Evolutionary conservation across 2,797 vertebrate genomes (phyloP).

Genomic region (Philypnodon macrostomus): DNA sequence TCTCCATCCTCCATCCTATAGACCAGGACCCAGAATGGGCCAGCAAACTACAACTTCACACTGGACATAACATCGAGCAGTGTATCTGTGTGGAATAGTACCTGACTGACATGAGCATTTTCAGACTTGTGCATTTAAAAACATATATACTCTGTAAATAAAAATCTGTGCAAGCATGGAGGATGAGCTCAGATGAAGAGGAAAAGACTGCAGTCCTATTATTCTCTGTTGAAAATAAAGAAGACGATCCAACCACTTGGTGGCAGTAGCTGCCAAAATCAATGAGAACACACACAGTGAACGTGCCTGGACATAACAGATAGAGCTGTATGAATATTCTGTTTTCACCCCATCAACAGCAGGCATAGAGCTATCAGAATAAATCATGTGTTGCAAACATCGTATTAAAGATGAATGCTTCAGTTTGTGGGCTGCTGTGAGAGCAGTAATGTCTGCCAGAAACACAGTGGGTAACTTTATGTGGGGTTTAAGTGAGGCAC

Average conservation of each 20-base stretch:
- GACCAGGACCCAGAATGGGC: constrained; percentile 39
- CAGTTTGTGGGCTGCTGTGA: constrained; percentile 43
- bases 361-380: constrained; percentile 46
- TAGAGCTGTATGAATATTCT: constrained; percentile 45
- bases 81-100: constrained; percentile 27
- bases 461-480: constrained; percentile 27
- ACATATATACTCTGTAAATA: constrained; percentile 20
- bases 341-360: constrained; percentile 34
- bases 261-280: constrained; percentile 80
- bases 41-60: too few relatives aligned
- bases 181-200: constrained; percentile 23
- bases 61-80: constrained; percentile 33
- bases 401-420: constrained; percentile 55
- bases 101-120: constrained; percentile 21
- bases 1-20: constrained; percentile 41
- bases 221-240: constrained; percentile 17
- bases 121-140: constrained; percentile 29
- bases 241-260: constrained; percentile 65
- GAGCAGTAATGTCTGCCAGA: constrained; percentile 38
- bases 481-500: constrained; percentile 15
- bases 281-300: constrained; percentile 33
- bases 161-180: constrained; percentile 19
- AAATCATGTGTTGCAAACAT: constrained; percentile 52
- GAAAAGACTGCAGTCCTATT: constrained; percentile 32
- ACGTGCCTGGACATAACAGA: constrained; percentile 28